Evolutionary conservation across 2,888 invertebrate genomes (phyloP).

Genomic region (Himalopsyche kuldschensis): DNA sequence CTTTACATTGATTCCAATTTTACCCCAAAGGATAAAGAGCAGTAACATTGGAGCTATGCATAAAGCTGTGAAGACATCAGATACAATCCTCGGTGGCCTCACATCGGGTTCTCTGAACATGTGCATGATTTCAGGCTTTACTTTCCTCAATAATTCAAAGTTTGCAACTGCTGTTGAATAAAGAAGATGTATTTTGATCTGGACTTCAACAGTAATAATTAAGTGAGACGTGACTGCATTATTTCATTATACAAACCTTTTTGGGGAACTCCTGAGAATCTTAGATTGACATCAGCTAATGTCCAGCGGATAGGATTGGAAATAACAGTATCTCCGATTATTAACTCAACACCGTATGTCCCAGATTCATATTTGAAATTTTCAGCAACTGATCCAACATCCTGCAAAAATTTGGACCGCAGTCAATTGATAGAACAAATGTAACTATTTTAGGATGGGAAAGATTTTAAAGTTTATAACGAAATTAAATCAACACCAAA

Average conservation of each 20-base stretch:
- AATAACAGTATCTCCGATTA: slow-evolving; percentile 89
- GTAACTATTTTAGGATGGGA: no score
- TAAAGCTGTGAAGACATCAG: slow-evolving; percentile 86
- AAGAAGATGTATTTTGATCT: not conserved
- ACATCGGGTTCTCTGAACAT: slow-evolving; percentile 90
- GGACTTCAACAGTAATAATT: not conserved
- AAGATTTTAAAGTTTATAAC: no score
- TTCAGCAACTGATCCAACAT: slow-evolving; percentile 76
- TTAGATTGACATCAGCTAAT: slow-evolving; percentile 76
- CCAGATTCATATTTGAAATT: slow-evolving; percentile 80
- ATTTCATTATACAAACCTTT: slow-evolving; percentile 13
- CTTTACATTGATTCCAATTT: slow-evolving; percentile 82
- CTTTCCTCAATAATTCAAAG: not conserved
- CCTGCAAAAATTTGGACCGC: slow-evolving; percentile 52
- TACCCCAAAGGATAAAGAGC: slow-evolving; percentile 82
- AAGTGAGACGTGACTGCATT: not conserved
- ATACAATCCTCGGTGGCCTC: slow-evolving; percentile 84
- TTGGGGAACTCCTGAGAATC: slow-evolving; percentile 56
- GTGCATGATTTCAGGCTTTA: slow-evolving; percentile 69
- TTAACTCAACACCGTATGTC: slow-evolving; percentile 76
- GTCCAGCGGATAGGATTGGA: slow-evolving; percentile 89
- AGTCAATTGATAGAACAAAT: no score
- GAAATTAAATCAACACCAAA: no score
- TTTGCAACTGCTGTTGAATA: not conserved
- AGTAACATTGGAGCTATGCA: slow-evolving; percentile 81